Conservation (phyloP, 2,113 vertebrate genomes). For the Cephalopterus ornatus region DNA sequence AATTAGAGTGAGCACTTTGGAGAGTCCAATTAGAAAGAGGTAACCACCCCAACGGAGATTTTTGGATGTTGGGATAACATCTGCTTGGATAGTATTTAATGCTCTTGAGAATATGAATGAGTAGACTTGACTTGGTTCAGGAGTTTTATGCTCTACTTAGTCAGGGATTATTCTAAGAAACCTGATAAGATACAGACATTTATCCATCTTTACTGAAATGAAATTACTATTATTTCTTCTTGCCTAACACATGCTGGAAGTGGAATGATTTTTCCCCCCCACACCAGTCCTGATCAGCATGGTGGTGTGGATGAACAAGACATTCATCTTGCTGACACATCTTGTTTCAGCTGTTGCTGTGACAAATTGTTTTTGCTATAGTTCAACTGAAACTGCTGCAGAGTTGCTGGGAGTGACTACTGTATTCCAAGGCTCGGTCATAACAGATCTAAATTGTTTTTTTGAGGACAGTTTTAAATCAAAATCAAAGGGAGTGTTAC, state of each 20-base stretch:
- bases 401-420: background rate
- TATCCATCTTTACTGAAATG: background rate
- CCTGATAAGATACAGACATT: background rate
- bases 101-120: background rate
- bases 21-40: background rate
- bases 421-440: background rate
- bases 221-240: background rate
- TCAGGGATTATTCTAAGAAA: background rate
- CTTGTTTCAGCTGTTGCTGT: conserved; percentile 66
- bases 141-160: background rate
- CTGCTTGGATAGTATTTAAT: background rate
- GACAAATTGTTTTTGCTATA: conserved; percentile 53
- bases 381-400: conserved; percentile 9
- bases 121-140: background rate
- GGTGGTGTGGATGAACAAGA: background rate
- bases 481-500: background rate
- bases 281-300: background rate
- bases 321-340: conserved; percentile 50
- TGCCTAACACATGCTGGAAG: background rate
- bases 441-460: background rate
- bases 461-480: background rate
- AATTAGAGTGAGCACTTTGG: background rate
- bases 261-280: no score
- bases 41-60: fast-evolving
- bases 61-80: background rate